phyloP scores from a whole-genome alignment of 2,888 invertebrate genomes.

The Microplitis manilae region DNA sequence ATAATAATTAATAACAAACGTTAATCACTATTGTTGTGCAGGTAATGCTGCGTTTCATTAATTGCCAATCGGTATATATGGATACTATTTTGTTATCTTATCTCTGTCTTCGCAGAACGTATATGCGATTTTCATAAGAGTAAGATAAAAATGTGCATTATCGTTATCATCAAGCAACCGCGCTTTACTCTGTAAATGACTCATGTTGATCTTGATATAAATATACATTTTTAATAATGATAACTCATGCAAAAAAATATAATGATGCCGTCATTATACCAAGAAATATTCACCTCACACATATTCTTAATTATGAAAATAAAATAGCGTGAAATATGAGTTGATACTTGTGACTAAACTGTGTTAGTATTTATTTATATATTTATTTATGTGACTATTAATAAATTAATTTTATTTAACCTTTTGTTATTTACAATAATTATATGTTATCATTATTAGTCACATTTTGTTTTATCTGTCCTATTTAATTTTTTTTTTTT shows the following conservation, averaged over 20 bases:
- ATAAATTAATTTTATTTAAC: no score
- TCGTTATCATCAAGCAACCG: not conserved
- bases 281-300: not conserved
- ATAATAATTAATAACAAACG: not conserved
- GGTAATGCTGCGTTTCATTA: constrained; percentile 10
- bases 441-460: no score
- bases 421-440: no score
- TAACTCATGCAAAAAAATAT: not conserved
- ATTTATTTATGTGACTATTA: no score
- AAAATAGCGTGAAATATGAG: no score
- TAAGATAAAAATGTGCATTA: not conserved
- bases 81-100: constrained; percentile 41
- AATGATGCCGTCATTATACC: not conserved
- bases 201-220: not conserved
- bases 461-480: no score
- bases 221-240: not conserved
- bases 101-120: constrained; percentile 41
- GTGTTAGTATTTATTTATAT: no score
- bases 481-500: no score
- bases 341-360: no score
- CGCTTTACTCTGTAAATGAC: not conserved
- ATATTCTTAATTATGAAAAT: not conserved
- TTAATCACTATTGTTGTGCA: not conserved
- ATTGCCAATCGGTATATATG: constrained; percentile 44
- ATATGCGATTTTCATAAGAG: constrained; percentile 34